Conservation (phyloP, 2,113 vertebrate species). For the Gymnobelideus leadbeateri region DNA sequence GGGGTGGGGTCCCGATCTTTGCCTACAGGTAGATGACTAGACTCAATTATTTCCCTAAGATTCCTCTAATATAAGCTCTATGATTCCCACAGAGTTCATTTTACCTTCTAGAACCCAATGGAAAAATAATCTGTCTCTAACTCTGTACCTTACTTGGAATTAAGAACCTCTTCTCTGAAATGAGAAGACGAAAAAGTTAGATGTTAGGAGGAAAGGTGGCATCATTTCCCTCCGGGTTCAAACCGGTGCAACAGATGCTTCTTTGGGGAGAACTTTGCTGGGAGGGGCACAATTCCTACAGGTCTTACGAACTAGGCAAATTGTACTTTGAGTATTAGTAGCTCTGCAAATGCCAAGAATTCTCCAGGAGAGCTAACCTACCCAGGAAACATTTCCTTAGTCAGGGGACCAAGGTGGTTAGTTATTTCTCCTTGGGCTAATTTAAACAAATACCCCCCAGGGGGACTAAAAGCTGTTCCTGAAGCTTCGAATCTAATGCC, state of each 20-base stretch:
- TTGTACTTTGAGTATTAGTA: not conserved
- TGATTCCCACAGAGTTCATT: not conserved
- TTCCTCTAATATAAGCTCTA: not conserved
- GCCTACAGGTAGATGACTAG: constrained; percentile 16
- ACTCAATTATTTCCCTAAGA: constrained; percentile 30
- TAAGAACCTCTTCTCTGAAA: not conserved
- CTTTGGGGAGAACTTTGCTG: not conserved
- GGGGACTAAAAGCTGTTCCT: not conserved
- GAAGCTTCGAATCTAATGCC: not conserved
- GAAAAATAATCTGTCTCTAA: constrained; percentile 16
- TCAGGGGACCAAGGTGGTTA: not conserved
- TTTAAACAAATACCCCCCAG: not conserved
- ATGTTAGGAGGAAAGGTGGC: not conserved
- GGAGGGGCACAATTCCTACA: not conserved
- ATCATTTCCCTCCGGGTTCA: not conserved
- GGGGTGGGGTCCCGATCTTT: constrained; percentile 39
- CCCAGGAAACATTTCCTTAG: not conserved
- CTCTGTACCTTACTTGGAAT: not conserved
- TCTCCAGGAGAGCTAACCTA: not conserved
- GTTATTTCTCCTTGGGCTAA: not conserved
- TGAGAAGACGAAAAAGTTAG: constrained; percentile 35
- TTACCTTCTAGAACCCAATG: constrained; percentile 7
- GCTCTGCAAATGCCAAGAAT: not conserved
- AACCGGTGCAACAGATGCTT: not conserved
- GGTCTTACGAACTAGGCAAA: not conserved